Percentiles rank a stretch among this genome's conserved stretches.
These are phyloP conservation scores for Crotophaga sulcirostris DNA, from an alignment of 2,113 vertebrate species.

Conservation along the genomic window DNA sequence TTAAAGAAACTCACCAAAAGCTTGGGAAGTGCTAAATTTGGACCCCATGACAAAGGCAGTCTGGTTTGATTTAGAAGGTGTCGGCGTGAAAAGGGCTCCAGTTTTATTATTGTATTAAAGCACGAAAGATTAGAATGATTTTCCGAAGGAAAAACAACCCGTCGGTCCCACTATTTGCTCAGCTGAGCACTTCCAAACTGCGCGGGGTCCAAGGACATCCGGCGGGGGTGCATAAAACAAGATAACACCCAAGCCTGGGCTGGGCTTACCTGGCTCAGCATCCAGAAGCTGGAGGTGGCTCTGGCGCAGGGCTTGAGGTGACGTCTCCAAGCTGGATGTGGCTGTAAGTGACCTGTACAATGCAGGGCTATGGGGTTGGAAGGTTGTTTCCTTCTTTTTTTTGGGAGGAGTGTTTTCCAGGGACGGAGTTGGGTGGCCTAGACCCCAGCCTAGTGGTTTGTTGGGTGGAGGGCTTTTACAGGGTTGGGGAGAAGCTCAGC, in stretches of 20 bases:
- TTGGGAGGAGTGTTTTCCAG: rapidly evolving
- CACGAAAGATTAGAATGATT: conserved; percentile 38
- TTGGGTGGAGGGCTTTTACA: neutral
- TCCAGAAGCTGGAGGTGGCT: neutral
- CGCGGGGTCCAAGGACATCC: neutral
- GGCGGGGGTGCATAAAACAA: neutral
- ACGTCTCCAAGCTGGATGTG: neutral
- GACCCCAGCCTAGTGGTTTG: neutral
- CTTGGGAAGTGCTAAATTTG: conserved; percentile 52
- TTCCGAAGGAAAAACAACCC: conserved; percentile 39
- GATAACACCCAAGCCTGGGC: neutral
- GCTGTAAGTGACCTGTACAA: neutral
- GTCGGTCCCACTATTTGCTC: conserved; percentile 41
- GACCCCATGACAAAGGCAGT: conserved; percentile 39
- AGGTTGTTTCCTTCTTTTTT: neutral
- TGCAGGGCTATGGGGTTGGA: neutral
- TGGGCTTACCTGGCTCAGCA: neutral
- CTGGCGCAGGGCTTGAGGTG: rapidly evolving
- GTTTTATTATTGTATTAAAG: conserved; percentile 61
- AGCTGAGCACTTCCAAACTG: conserved; percentile 39
- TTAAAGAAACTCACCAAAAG: conserved; percentile 33
- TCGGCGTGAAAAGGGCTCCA: neutral
- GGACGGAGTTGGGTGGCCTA: neutral
- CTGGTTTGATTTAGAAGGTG: conserved; percentile 65
- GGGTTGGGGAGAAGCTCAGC: neutral